Evolutionary conservation across 2,888 invertebrate species (phyloP), one percentile per base, ranked within the genome.

Genomic region (Stenodera caucasica): DNA sequence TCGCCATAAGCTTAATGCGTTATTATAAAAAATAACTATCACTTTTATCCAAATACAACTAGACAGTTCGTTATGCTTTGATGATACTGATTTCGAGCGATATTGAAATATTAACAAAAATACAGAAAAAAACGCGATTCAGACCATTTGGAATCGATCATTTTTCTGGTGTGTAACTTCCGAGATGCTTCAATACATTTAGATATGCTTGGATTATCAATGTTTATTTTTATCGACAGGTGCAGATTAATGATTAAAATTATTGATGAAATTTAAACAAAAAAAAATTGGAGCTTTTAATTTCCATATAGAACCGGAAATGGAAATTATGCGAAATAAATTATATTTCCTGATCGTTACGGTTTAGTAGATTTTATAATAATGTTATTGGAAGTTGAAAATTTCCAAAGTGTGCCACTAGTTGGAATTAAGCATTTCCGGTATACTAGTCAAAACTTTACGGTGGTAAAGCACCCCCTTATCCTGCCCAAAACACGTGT

Each of bases 391-490:
- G 33, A 35, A 33, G 33, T 32, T 53, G 15, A 18, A 33, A 32
- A 53, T 53, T 53, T 35, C 33, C 53, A 35, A 53, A 53, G 53
- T 53, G 53, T 53, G 53, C 53, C 53, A 53, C 33, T 32, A 35
- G 53, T 18, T 33, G 32, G 53, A 53, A 33, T 53, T 53, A 53
- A 53, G 33, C 35, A 30, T 53, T 53, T 53, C 53, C 53, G 53
- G 53, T 53, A 15, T 33, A n/a, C 21, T 35, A 53, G 53, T 30
- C 53, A 53, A 32, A 53, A 53, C 53, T 53, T 52, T 6, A 53
- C 33, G 53, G 53, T 53, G 53, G 53, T 53, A 53, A 53, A 53
- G 33, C 53, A 53, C 53, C 53, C 52, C 33, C 23, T 53, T 53
- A 53, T 53, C 53, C 53, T 53, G 33, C 21, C 6, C 2, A 7